Evolutionary conservation across 2,113 vertebrate species (phyloP).

Genomic region (western clawed frog (Xenopus tropicalis)): UCB_Xtro_10.0 CM004450.2:112981501-112982000

Average conservation of each 20-base stretch:
- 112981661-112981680: constrained; percentile 93
- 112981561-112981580: too few relatives aligned
- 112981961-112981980: neutral
- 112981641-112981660: constrained; percentile 88
- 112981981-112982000: too few relatives aligned
- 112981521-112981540: too few relatives aligned
- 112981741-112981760: constrained; percentile 66
- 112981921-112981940: neutral
- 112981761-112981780: constrained; percentile 20
- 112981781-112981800: constrained; percentile 80
- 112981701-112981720: constrained; percentile 92
- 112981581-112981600: neutral
- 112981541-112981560: too few relatives aligned
- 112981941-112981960: neutral
- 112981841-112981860: constrained; percentile 74
- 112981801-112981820: constrained; percentile 77
- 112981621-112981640: constrained; percentile 75
- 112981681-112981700: constrained; percentile 90
- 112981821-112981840: constrained; percentile 76
- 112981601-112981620: neutral
- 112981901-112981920: neutral
- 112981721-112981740: constrained; percentile 86
- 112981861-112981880: constrained; percentile 61
- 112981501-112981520: too few relatives aligned
- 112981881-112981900: constrained; percentile 15